These are phyloP conservation scores for Morelia viridis DNA, from an alignment of 2,797 vertebrate genomes.

Conservation along the genomic window DNA sequence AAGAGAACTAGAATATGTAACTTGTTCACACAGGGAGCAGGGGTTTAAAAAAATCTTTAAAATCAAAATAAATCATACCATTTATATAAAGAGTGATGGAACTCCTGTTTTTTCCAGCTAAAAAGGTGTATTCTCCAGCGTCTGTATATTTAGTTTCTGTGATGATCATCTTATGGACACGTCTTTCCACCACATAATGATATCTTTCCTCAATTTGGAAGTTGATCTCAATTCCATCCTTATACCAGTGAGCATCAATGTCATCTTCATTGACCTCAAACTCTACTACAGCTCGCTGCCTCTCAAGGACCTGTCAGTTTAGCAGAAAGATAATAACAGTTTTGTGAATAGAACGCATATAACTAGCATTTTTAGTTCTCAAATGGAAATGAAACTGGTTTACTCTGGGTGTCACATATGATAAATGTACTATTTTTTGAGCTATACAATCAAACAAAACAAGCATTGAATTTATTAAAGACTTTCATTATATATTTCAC, in stretches of 20 bases:
- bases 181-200: slow-evolving; percentile 80
- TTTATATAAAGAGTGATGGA: slow-evolving; percentile 83
- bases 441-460: neutral
- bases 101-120: slow-evolving; percentile 85
- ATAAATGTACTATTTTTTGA: neutral
- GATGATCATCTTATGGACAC: slow-evolving; percentile 84
- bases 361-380: neutral
- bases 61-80: slow-evolving; percentile 65
- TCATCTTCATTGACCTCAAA: slow-evolving; percentile 91
- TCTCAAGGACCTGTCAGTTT: slow-evolving; percentile 80
- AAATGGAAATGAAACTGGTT: neutral
- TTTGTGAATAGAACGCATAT: neutral
- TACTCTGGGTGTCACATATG: neutral
- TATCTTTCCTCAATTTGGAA: slow-evolving; percentile 83
- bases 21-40: neutral
- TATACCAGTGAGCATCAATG: slow-evolving; percentile 85
- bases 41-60: neutral
- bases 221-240: slow-evolving; percentile 85
- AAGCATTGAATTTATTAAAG: neutral
- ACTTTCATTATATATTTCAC: neutral
- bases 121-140: slow-evolving; percentile 85
- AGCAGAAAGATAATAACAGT: slow-evolving; percentile 10
- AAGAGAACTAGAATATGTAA: neutral
- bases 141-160: slow-evolving; percentile 83
- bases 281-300: slow-evolving; percentile 83